Percentiles rank a stretch among this genome's conserved stretches.
These are phyloP conservation scores for Scaptomyza polygonia DNA, from an alignment of 2,888 invertebrate genomes.

Conservation along the genomic window DNA sequence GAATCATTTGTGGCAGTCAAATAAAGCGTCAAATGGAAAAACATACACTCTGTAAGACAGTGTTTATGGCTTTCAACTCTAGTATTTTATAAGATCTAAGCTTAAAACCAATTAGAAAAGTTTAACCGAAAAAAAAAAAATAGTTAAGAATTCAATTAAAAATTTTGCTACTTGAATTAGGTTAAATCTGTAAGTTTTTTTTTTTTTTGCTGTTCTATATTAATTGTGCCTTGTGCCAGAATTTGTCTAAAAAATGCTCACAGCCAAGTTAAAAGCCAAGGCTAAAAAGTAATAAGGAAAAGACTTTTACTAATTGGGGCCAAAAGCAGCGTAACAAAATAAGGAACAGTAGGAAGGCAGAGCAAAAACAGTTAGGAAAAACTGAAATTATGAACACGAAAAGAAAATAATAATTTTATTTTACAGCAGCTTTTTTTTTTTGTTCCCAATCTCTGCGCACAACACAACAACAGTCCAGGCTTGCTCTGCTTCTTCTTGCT, in stretches of 20 bases:
- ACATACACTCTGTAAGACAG: not conserved
- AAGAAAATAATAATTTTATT: slow-evolving; percentile 77
- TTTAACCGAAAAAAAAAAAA: not conserved
- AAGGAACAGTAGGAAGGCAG: not conserved
- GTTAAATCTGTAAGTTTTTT: not conserved
- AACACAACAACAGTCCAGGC: not conserved
- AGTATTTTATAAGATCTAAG: too few relatives aligned
- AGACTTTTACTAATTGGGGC: slow-evolving; percentile 70
- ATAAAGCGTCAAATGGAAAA: not conserved
- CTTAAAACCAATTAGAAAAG: too few relatives aligned
- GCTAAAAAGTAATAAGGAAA: slow-evolving; percentile 63
- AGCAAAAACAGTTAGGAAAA: slow-evolving; percentile 47
- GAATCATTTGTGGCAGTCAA: slow-evolving; percentile 28
- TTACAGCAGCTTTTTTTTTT: slow-evolving; percentile 32
- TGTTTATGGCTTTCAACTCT: too few relatives aligned
- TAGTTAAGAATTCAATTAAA: not conserved
- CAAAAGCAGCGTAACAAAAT: slow-evolving; percentile 31
- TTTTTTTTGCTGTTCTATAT: not conserved
- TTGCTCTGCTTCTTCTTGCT: slow-evolving; percentile 7
- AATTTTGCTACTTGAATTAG: not conserved
- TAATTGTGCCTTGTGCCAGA: slow-evolving; percentile 5
- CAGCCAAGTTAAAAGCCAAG: slow-evolving; percentile 32
- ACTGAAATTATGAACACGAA: slow-evolving; percentile 75
- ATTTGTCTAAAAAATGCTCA: slow-evolving; percentile 9
- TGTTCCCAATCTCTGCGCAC: slow-evolving; percentile 2